Base-by-base conservation (phyloP, 2,113 vertebrate genomes). In the Burhinus bistriatus region DNA sequence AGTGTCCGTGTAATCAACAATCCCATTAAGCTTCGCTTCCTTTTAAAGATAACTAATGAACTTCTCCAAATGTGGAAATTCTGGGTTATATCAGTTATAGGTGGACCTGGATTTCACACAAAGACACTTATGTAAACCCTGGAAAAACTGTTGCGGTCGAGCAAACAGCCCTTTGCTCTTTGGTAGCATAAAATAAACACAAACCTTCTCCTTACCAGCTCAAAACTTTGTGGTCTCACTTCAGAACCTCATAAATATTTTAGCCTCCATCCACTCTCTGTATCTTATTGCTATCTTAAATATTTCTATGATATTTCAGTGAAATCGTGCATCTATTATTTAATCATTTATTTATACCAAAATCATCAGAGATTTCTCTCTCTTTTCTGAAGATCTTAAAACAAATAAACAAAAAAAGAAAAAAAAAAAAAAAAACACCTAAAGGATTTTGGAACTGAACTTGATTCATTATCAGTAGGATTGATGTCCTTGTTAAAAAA, bases 301-400 rank as follows among this genome's bases (percentile, higher is more conserved):
- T 62, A 45, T 66, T 73, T 73, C 34, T 40, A 40, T n/a, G n/a
- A n/a, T 40, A 40, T 40, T 40, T 40, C 40, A 42, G 15, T 23
- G 9, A 72, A 69, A 88, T 15, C 0, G 1, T 38, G 6, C 2
- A 51, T 70, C 73, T 38, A 22, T 55, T 0, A 6, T 58, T 65
- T 59, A 68, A 27, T 76, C 15, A 49, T 62, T 49, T 80, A 30
- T 89, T 90, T 66, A 45, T 51, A 76, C 2, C 1, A 22, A 83
- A 91, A 81, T 64, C 9, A 69, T 49, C 13, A 77, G 22, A 72
- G 6, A 20, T 49, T 64, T 88, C 22, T 71, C 16, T 68, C 6
- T 36, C 38, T 62, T 38, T 34, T 27, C 40, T 15, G 38, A 72
- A 91, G 16, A 83, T 2, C 34, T 36, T 34, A 44, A 45, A 82